phyloP scores from a whole-genome alignment of 2,888 invertebrate species.

The Spatulosminthurus flaviceps region DNA sequence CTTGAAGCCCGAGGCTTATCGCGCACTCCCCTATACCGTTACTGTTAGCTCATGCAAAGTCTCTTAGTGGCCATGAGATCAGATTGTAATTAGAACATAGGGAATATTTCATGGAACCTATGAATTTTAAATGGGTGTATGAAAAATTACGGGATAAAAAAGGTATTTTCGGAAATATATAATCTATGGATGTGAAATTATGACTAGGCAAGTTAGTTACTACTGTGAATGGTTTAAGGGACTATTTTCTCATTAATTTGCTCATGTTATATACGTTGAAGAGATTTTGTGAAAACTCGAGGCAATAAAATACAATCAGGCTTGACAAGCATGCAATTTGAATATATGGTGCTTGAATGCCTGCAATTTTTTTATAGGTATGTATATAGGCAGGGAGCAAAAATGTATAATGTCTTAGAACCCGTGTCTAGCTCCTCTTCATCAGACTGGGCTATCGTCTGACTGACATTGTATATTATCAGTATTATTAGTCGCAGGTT shows the following conservation, averaged over 20 bases:
- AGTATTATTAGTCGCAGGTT: slow-evolving; percentile 12
- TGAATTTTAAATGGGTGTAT: too few species aligned
- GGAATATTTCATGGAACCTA: too few species aligned
- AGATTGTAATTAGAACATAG: too few species aligned
- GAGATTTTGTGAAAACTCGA: not conserved
- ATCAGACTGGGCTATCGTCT: too few species aligned
- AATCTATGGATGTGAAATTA: too few species aligned
- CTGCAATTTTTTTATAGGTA: slow-evolving; percentile 11
- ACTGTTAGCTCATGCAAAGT: too few species aligned
- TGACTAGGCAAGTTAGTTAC: not conserved
- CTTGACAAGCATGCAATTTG: not conserved
- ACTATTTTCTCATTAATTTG: not conserved
- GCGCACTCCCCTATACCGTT: too few species aligned
- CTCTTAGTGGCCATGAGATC: too few species aligned
- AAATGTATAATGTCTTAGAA: not conserved
- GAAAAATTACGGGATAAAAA: too few species aligned
- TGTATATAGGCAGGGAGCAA: not conserved
- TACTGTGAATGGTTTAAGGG: not conserved
- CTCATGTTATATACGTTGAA: not conserved
- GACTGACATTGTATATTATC: slow-evolving; percentile 18
- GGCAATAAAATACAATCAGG: slow-evolving; percentile 18
- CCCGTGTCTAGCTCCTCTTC: not conserved
- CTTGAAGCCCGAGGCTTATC: too few species aligned
- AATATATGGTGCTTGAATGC: not conserved
- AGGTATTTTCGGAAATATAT: too few species aligned